Conservation (phyloP, 2,797 vertebrate genomes). For the Enteromius argenteus region DNA sequence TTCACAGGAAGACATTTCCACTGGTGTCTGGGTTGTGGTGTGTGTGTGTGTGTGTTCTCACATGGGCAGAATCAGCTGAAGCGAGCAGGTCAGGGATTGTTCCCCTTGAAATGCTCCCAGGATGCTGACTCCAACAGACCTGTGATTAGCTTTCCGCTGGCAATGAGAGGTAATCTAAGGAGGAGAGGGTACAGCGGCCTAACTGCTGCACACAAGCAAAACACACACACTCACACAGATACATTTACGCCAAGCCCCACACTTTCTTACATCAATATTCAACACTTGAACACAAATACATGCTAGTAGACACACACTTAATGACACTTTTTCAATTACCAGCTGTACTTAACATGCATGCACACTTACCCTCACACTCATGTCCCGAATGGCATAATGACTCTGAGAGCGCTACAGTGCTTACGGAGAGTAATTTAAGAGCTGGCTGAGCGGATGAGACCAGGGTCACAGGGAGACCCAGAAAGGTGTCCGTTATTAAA, state of each 20-base stretch:
- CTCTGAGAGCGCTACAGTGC: constrained; percentile 70
- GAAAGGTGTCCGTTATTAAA: constrained; percentile 79
- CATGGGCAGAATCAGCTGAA: constrained; percentile 40
- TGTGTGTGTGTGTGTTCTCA: not conserved
- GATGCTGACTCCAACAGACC: constrained; percentile 53
- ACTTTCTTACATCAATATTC: constrained; percentile 34
- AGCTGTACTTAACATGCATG: constrained; percentile 13
- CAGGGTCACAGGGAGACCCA: constrained; percentile 73
- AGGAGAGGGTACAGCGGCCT: constrained; percentile 65
- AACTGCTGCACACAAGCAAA: constrained; percentile 32
- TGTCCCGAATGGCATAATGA: constrained; percentile 67
- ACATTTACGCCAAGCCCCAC: constrained; percentile 16
- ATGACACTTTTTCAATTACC: constrained; percentile 47
- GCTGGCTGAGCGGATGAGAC: constrained; percentile 74
- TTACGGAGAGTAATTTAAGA: constrained; percentile 81
- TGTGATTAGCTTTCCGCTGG: constrained; percentile 64
- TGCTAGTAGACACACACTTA: constrained; percentile 26
- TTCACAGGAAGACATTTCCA: not conserved
- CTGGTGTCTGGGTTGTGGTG: not conserved
- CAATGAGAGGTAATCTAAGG: constrained; percentile 71
- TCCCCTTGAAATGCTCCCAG: constrained; percentile 59
- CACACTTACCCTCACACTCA: constrained; percentile 45
- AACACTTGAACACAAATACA: constrained; percentile 43
- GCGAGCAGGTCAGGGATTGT: constrained; percentile 39
- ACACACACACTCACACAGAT: not conserved